A percentile compares a stretch with the other conserved stretches of the same genome.
These are phyloP conservation scores for Bursaphelenchus mucronatus DNA, from an alignment of 1,140 invertebrate genomes.

Conservation along the genomic window DNA sequence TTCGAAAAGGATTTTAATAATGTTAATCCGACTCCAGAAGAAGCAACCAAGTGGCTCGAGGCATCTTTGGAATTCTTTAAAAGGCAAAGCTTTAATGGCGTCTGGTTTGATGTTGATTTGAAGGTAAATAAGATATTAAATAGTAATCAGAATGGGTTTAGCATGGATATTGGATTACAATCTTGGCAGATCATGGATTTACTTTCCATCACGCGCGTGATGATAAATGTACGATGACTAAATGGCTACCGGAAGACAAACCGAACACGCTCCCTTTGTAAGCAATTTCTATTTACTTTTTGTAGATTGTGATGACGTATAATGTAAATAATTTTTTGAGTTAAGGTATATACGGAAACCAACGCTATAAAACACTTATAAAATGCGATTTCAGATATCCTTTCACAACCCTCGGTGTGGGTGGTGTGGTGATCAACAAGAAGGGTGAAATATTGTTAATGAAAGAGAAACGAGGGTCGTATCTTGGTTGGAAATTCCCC, in stretches of 20 bases:
- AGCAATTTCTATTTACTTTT: not conserved
- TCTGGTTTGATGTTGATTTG: slow-evolving; percentile 73
- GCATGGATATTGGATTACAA: slow-evolving; percentile 73
- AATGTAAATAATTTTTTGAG: too few species aligned
- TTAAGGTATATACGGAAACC: too few species aligned
- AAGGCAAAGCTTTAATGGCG: slow-evolving; percentile 68
- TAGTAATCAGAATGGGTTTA: slow-evolving; percentile 42
- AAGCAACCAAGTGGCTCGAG: slow-evolving; percentile 18
- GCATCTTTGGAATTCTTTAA: slow-evolving; percentile 71
- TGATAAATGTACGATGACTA: slow-evolving; percentile 73
- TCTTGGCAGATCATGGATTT: slow-evolving; percentile 75
- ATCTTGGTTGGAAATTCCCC: slow-evolving; percentile 76
- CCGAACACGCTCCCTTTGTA: slow-evolving; percentile 21
- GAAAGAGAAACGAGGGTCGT: slow-evolving; percentile 30
- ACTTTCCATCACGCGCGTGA: slow-evolving; percentile 79
- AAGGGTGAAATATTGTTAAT: slow-evolving; percentile 67
- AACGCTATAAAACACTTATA: too few species aligned
- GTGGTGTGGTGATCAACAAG: slow-evolving; percentile 76
- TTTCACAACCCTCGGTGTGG: slow-evolving; percentile 66
- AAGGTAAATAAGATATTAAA: slow-evolving; percentile 7
- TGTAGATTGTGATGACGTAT: not conserved
- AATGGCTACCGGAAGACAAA: slow-evolving; percentile 72
- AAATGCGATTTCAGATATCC: slow-evolving; percentile 11
- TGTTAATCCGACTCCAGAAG: slow-evolving; percentile 14
- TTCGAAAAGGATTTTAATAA: slow-evolving; percentile 19